phyloP scores from a whole-genome alignment of 2,888 invertebrate species.

The Eupithecia subfuscata region DNA sequence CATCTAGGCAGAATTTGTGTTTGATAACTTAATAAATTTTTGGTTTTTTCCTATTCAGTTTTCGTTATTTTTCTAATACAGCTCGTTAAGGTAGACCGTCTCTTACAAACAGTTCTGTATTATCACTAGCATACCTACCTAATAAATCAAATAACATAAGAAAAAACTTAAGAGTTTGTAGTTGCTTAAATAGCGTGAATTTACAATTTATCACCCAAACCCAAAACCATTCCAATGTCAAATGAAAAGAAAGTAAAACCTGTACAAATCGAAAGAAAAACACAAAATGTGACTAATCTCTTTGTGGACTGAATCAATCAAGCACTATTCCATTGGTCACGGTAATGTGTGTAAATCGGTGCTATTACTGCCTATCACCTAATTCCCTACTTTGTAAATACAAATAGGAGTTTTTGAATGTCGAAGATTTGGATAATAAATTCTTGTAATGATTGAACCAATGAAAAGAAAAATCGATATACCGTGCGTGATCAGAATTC shows the following conservation, averaged over 20 bases:
- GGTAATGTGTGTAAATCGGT: slow-evolving; percentile 67
- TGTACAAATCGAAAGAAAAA: slow-evolving; percentile 53
- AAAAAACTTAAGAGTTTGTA: neutral
- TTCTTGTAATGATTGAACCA: neutral
- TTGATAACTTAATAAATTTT: neutral
- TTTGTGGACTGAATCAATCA: slow-evolving; percentile 60
- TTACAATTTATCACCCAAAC: neutral
- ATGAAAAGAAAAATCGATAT: neutral
- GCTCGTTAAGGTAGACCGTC: neutral
- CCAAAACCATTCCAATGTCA: neutral
- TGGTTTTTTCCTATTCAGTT: neutral
- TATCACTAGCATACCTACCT: neutral
- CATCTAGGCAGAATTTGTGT: too few species aligned
- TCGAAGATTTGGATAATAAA: neutral
- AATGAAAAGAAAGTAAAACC: slow-evolving; percentile 31
- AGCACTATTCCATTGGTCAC: slow-evolving; percentile 57
- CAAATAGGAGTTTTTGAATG: neutral
- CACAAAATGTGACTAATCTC: slow-evolving; percentile 58
- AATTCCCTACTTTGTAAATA: slow-evolving; percentile 49
- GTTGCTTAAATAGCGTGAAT: neutral
- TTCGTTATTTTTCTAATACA: neutral
- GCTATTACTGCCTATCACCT: slow-evolving; percentile 71
- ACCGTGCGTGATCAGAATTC: neutral
- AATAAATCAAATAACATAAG: neutral
- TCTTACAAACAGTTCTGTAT: neutral